Base-by-base conservation (phyloP, 2,888 invertebrate species). In the Hetaerina titia region DNA sequence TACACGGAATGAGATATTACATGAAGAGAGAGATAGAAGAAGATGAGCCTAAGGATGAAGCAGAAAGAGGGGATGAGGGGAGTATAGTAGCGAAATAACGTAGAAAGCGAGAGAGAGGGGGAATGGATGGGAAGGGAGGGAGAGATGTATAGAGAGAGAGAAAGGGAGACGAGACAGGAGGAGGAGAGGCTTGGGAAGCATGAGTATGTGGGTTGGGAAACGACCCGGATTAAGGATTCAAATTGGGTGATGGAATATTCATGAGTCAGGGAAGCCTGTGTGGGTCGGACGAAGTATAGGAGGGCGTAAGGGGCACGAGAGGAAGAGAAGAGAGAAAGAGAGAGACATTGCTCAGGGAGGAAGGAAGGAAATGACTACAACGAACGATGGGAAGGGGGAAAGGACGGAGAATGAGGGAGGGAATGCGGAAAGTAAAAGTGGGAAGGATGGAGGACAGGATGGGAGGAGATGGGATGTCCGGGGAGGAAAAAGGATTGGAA, bases 171-270 rank as follows among this genome's bases (percentile, higher is more conserved):
- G 58, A 57, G 56, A 89, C 22, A 56, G 60, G 57, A n/a, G 92
- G 13, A 57, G 57, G 69, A 57, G 63, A 64, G 31, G 45, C 19
- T 31, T 15, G 19, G 90, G 63, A 69, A 22, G 63, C 22, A 90
- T 90, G 90, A 90, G 90, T 45, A 45, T 90, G 90, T 90, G 90
- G 90, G 90, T 90, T 90, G 92, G 69, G 92, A 90, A 63, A 90
- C 90, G 90, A 90, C 90, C 90, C 63, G 63, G 90, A 92, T 92
- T 92, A 92, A 92, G 92, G 69, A 92, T 92, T 92, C 92, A 92
- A 92, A 92, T 92, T 69, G 90, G 90, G 90, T 90, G 92, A 92
- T 92, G 92, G 92, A 92, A 92, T 92, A 92, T 92, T 92, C 92
- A 92, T 92, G 92, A 90, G 90, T 63, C 90, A 19, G 60, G 90